Percentiles rank a stretch among this genome's conserved stretches.
These are phyloP conservation scores for Nesoenas mayeri DNA, from an alignment of 2,113 vertebrate genomes.

Conservation along the genomic window DNA sequence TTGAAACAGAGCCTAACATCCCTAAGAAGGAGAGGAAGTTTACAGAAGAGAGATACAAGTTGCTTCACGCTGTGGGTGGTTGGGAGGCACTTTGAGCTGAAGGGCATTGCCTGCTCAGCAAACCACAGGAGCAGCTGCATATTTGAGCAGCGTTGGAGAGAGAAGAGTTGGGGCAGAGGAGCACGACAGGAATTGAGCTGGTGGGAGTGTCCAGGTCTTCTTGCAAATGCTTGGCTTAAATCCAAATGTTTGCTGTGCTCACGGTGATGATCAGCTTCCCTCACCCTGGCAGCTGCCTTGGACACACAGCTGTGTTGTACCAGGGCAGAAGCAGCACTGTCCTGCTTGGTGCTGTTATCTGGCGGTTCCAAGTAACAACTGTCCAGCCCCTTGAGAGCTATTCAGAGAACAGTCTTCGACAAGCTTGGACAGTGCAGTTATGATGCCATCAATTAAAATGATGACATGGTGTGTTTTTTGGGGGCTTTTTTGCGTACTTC, in stretches of 20 bases:
- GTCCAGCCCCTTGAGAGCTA: background rate
- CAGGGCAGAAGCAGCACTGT: background rate
- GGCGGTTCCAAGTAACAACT: background rate
- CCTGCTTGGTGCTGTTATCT: accelerated
- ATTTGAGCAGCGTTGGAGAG: background rate
- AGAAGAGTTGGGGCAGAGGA: background rate
- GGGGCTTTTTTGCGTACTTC: background rate
- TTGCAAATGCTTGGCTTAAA: background rate
- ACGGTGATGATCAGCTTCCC: background rate
- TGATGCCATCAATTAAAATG: background rate
- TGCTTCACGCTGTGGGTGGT: background rate
- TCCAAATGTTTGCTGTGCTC: background rate
- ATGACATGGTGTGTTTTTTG: background rate
- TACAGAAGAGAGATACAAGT: background rate
- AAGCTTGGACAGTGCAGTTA: background rate
- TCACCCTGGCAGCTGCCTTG: background rate
- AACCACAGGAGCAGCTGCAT: background rate
- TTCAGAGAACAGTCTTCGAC: background rate
- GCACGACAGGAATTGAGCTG: background rate
- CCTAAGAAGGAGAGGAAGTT: background rate
- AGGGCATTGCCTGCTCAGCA: background rate
- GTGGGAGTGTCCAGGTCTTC: background rate
- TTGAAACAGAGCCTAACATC: background rate
- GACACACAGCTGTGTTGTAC: background rate
- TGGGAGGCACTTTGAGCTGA: background rate